phyloP scores from a whole-genome alignment of 2,888 invertebrate species.

The Brachypalpus laphriformis region DNA sequence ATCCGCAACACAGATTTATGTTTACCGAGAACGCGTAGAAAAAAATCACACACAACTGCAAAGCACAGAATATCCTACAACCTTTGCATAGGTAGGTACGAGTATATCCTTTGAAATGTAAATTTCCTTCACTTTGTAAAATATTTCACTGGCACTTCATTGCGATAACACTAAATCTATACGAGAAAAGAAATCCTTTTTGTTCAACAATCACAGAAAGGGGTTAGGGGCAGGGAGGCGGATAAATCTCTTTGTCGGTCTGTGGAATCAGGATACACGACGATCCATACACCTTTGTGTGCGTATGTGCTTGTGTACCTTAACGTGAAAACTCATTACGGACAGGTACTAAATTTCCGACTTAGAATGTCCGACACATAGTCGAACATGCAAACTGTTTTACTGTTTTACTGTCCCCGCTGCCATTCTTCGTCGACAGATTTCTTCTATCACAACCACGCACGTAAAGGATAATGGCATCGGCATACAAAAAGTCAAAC shows the following conservation, averaged over 20 bases:
- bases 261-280: constrained; percentile 40
- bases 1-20: constrained; percentile 46
- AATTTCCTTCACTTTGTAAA: constrained; percentile 66
- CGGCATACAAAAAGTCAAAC: constrained; percentile 52
- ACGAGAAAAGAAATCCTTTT: neutral
- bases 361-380: constrained; percentile 71
- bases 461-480: constrained; percentile 54
- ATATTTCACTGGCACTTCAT: constrained; percentile 55
- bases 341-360: constrained; percentile 71
- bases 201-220: neutral
- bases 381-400: constrained; percentile 66
- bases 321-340: constrained; percentile 60
- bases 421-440: constrained; percentile 56
- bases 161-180: constrained; percentile 63
- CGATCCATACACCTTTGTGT: constrained; percentile 24
- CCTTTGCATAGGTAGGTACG: constrained; percentile 1
- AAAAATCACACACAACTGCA: constrained; percentile 22
- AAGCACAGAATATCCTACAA: constrained; percentile 11
- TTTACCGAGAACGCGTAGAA: neutral
- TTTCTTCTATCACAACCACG: constrained; percentile 44
- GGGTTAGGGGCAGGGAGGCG: constrained; percentile 1
- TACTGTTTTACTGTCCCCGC: constrained; percentile 40
- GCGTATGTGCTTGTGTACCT: constrained; percentile 9
- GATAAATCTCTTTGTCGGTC: constrained; percentile 57
- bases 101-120: constrained; percentile 66